Conservation (phyloP, 2,888 invertebrate genomes). For the Drosophila acutilabella region DNA sequence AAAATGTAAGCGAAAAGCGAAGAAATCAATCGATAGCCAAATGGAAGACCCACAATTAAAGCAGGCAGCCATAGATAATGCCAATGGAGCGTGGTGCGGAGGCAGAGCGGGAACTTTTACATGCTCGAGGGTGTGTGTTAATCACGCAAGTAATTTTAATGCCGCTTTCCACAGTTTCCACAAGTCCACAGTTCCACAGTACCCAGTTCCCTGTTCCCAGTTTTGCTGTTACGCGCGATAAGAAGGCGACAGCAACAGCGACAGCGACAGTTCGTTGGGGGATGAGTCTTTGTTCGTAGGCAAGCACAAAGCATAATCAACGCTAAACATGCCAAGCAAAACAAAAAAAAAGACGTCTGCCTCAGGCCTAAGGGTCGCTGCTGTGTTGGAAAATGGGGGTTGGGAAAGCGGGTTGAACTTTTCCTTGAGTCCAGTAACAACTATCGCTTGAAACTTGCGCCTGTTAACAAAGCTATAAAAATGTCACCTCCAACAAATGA, state of each 20-base stretch:
- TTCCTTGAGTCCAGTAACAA: conserved; percentile 26
- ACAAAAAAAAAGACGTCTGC: conserved; percentile 56
- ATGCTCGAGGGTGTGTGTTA: conserved; percentile 72
- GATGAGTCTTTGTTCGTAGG: conserved; percentile 57
- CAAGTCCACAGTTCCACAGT: neutral
- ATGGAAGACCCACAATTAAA: conserved; percentile 78
- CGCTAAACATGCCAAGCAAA: conserved; percentile 71
- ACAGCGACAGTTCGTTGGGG: conserved; percentile 21
- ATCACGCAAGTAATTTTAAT: conserved; percentile 78
- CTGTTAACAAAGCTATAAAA: conserved; percentile 83
- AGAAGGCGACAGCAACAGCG: conserved; percentile 34
- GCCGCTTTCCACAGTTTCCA: conserved; percentile 44
- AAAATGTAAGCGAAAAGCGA: neutral
- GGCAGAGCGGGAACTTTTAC: conserved; percentile 17
- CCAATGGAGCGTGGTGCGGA: conserved; percentile 14
- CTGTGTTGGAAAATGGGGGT: too few relatives aligned
- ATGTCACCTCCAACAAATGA: conserved; percentile 76
- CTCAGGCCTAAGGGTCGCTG: neutral
- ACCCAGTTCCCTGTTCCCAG: neutral
- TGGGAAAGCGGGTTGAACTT: conserved; percentile 9
- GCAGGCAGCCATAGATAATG: conserved; percentile 77
- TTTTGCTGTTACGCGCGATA: conserved; percentile 50
- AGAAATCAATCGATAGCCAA: conserved; percentile 66
- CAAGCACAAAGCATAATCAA: conserved; percentile 71
- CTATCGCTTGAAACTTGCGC: conserved; percentile 36